Base-by-base conservation (phyloP, 2,113 vertebrate species). In the Nothoprocta perdicaria region DNA sequence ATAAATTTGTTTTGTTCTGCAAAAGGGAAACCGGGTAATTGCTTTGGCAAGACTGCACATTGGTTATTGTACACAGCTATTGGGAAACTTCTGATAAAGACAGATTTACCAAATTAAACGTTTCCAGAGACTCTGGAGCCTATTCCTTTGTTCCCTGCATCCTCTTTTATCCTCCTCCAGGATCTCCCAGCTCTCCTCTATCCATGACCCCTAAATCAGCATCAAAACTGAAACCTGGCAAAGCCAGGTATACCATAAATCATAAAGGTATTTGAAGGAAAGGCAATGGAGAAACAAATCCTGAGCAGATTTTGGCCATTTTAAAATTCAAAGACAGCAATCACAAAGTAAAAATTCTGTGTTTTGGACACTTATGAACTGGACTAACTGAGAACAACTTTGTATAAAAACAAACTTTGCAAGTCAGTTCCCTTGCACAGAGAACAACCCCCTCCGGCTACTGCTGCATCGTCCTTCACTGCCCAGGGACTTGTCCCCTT, bases 311-410 rank as follows among this genome's bases (percentile, higher is more conserved):
- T 95, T 95, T 66, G 50, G 67, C 93, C 5, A 53, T 84, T 96
- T 95, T 88, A 57, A 91, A 96, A 74, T 81, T 93, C 93, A 91
- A 86, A 96, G 85, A 91, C 27, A 63, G 77, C 68, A 96, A 96
- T 95, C 93, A 97, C 95, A 96, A 96, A 97, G 97, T 92, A 92
- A 72, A 96, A 97, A 93, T 93, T 96, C 85, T 96, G 57, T 93
- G 77, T 92, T 97, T 94, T 38, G 40, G 90, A 93, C 93, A 78
- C 53, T 97, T 95, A 96, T 95, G 50, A 94, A 94, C 79, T 93
- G n/a, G 50, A 94, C 68, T 96, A 97, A 97, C 93, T 55, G 6
- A 97, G 96, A 96, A 24, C 95, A 97, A 95, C 77, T 95, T 96
- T 77, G 68, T 74, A 95, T 95, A 96, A 96, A 98, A 96, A 94